Evolutionary conservation across 2,888 invertebrate species (phyloP), one percentile per base, ranked within the genome.

Genomic region (Phyllotreta cruciferae): DNA sequence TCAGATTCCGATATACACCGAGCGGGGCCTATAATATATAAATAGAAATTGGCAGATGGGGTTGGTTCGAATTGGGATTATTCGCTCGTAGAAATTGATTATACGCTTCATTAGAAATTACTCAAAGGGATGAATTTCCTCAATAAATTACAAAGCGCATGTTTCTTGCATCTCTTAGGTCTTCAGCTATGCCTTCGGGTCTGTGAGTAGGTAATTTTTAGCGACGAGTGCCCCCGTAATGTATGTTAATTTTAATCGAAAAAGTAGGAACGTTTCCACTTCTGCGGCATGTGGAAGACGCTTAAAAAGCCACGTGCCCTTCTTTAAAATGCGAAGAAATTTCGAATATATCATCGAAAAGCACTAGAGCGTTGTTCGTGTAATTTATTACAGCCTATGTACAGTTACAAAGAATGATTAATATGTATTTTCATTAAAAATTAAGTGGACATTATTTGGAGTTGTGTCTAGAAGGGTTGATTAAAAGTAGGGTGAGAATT

Each of bases 1-100:
- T 63, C 64, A 64, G 62, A 45, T 60, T 42, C 58, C 41, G 52
- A 68, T 66, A n/a, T n/a, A n/a, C n/a, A 61, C 34, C 57, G 60
- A 60, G 39, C 47, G 10, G 44, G 6, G 8, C 9, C 10, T 34
- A 49, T 13, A 37, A 52, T n/a, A 8, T 52, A 38, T 13, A 52
- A 37, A 37, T 52, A 52, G 13, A 52, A 52, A 52, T 52, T 37
- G 52, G 13, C 52, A 52, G 13, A 37, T 52, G 52, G 10, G 38
- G n/a, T 52, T 4, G n/a, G 24, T 24, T 24, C 24, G 24, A n/a
- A 24, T 24, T 24, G 2, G 24, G 4, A 24, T 24, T 24, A 24
- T 24, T 24, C 24, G 24, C 24, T 24, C 24, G 24, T 24, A 24
- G 24, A 4, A 24, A 24, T 24, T 24, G 24, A 24, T 24, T 24